Percentiles rank a stretch among this genome's conserved stretches.
Evolutionary conservation across 2,888 invertebrate species (phyloP).

Genomic region (Cordilura impudica): DNA sequence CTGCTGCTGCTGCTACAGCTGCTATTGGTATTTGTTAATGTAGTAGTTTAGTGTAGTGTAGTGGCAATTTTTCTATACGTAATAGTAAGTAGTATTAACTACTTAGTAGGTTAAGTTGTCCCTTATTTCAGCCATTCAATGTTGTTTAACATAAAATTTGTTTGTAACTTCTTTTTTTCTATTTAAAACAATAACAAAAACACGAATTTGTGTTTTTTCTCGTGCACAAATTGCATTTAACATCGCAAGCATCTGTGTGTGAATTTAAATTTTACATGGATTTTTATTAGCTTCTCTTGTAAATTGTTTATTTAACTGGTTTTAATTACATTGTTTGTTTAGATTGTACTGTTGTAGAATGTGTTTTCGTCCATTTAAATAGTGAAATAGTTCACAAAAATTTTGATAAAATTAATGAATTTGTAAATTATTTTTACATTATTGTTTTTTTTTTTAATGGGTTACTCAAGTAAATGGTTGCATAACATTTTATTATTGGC

Average conservation of each 20-base stretch:
- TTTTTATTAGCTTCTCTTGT: neutral
- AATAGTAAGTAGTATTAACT: neutral
- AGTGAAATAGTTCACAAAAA: no score
- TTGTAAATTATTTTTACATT: no score
- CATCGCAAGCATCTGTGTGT: slow-evolving; percentile 26
- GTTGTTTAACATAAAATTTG: slow-evolving; percentile 28
- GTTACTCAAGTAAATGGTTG: no score
- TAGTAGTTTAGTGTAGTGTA: neutral
- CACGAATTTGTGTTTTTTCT: neutral
- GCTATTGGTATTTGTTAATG: neutral
- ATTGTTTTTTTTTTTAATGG: no score
- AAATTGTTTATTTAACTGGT: slow-evolving; percentile 21
- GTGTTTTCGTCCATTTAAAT: neutral
- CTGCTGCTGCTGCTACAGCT: slow-evolving; percentile 23
- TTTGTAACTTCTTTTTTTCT: slow-evolving; percentile 16
- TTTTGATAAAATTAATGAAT: no score
- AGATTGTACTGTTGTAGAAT: slow-evolving; percentile 5
- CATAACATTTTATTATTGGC: no score
- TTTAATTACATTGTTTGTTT: slow-evolving; percentile 40
- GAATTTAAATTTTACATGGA: neutral
- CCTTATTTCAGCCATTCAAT: slow-evolving; percentile 16
- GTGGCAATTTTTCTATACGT: no score
- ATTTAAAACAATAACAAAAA: no score
- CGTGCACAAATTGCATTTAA: neutral
- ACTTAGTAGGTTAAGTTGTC: slow-evolving; percentile 3